Base-by-base conservation (phyloP, 1,140 invertebrate genomes). In the Zelostemma sp. region DNA sequence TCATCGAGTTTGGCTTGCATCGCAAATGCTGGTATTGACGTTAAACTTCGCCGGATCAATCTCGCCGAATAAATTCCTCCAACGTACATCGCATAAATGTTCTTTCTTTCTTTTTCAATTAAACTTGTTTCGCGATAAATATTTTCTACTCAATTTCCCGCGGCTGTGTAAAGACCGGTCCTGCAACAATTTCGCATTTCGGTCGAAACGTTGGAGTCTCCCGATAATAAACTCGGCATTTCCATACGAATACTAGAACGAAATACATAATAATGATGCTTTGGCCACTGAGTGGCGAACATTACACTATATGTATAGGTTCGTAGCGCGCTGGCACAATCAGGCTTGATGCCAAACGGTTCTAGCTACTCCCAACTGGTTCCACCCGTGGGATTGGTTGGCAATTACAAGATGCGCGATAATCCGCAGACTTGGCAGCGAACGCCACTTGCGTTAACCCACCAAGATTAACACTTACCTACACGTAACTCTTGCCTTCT, bases 401-500 rank as follows among this genome's bases (percentile, higher is more conserved):
- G 83, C 81, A 84, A 84, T 85, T 83, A 83, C 81, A 84, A 85
- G 81, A 85, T 85, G 80, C 80, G 80, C 80, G 83, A 85, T 84
- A 84, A 85, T 85, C 82, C 81, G 75, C 79, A 83, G 82, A 83
- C 81, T 85, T 85, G 83, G 83, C 82, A 83, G 74, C 79, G 72
- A 77, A 69, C 72, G 72, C 77, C 67, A 78, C 81, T 82, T 80
- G 77, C 76, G 77, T 80, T 82, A 82, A 84, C 79, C 80, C 80
- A 79, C 79, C 81, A 76, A 85, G 83, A 85, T 84, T 85, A 84
- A 84, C 83, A 83, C 82, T 83, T 82, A 82, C 75, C 79, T 79
- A 77, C 75, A 77, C 74, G 76, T 80, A 79, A 82, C 79, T 82
- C 80, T 80, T 80, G 76, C 71, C 73, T 81, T 70, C 65, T 64